Base-by-base conservation (phyloP, 2,888 invertebrate genomes). In the Melieria omissa region DNA sequence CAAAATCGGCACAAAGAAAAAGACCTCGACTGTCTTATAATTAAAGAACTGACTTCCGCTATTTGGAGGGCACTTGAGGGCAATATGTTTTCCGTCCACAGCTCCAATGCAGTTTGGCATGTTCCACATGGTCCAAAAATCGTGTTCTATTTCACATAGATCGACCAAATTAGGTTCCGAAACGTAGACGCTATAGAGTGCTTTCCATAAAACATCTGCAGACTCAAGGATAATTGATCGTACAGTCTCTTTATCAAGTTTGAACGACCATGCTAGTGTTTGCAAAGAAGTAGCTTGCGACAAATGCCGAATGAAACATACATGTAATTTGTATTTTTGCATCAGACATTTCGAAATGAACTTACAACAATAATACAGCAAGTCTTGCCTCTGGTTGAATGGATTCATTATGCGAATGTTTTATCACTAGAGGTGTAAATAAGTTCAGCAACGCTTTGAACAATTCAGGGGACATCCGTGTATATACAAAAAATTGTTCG, bases 91-190 rank as follows among this genome's bases (percentile, higher is more conserved):
- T 8, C 49, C 49, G 49, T 49, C 49, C 49, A 49, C 49, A 49
- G 12, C 49, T 8, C 49, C 49, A 49, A 49, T 49, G 8, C 49
- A 49, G 12, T 49, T 49, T 49, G 49, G 49, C 49, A 49, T 49
- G 49, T 49, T 49, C 49, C 49, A 49, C 49, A 49, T 49, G 8
- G 49, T 49, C 49, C 49, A 49, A 49, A 49, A 49, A 49, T 49
- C 49, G 12, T 49, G 49, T 12, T 49, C 49, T 49, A 49, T 49
- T 49, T 49, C 9, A 12, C 49, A 10, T 49, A 49, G 12, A 8
- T 49, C 49, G 12, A 49, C 49, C 12, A 49, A 49, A 49, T 49
- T 49, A 49, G 49, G 49, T 12, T 49, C 49, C 49, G 49, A 49
- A 49, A 49, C 49, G 49, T 49, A 49, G 3, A 10, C 12, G 49